phyloP scores from a whole-genome alignment of 1,140 invertebrate species.

The Drosophila cardini region DNA sequence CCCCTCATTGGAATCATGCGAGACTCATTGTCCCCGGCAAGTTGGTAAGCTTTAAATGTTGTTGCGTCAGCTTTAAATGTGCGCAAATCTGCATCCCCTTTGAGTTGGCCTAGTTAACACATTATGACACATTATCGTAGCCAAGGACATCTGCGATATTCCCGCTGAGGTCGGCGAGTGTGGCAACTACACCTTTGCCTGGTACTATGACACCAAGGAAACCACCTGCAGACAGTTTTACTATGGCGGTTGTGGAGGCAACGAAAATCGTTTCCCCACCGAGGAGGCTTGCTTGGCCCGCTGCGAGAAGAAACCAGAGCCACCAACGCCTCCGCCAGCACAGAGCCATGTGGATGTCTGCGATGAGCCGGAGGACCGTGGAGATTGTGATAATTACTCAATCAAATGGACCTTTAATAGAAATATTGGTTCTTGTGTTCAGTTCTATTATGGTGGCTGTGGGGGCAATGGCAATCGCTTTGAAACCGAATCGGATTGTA shows the following conservation, averaged over 20 bases:
- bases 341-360: conserved; percentile 50
- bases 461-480: conserved; percentile 94
- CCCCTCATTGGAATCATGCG: conserved; percentile 91
- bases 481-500: conserved; percentile 87
- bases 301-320: conserved; percentile 85
- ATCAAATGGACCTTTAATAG: conserved; percentile 93
- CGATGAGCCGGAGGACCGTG: conserved; percentile 38
- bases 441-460: conserved; percentile 94
- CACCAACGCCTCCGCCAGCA: conserved; percentile 59
- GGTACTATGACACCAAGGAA: conserved; percentile 93
- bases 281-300: conserved; percentile 88
- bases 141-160: conserved; percentile 89
- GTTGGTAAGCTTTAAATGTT: conserved; percentile 88
- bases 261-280: conserved; percentile 91
- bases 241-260: conserved; percentile 93
- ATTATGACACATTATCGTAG: conserved; percentile 46
- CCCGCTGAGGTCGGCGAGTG: conserved; percentile 92
- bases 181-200: conserved; percentile 90
- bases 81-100: conserved; percentile 10
- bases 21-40: conserved; percentile 91
- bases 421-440: conserved; percentile 87
- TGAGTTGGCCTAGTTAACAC: conserved; percentile 22
- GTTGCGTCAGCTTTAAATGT: conserved; percentile 72
- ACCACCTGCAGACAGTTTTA: conserved; percentile 91
- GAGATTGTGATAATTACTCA: conserved; percentile 47